A percentile compares a stretch with the other conserved stretches of the same genome.
Conservation (phyloP, 2,797 vertebrate species). For the Sternotherus odoratus region DNA sequence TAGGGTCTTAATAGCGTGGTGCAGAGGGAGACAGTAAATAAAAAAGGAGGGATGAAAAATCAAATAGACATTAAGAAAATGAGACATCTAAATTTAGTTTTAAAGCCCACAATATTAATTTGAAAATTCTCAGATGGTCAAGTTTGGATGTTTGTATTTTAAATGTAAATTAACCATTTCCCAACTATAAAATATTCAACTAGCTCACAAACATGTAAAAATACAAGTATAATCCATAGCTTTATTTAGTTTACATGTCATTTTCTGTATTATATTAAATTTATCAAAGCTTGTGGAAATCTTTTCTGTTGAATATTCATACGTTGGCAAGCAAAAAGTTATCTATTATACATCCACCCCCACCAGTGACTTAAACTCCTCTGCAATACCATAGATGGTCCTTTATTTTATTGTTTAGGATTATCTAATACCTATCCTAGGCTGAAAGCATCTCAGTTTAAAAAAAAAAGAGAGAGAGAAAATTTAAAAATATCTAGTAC, state of each 20-base stretch:
- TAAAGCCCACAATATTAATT: neutral
- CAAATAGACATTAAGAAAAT: neutral
- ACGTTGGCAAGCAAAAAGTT: conserved; percentile 6
- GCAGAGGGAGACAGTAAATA: neutral
- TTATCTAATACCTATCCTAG: neutral
- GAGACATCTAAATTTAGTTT: neutral
- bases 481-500: neutral
- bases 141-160: neutral
- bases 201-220: conserved; percentile 34
- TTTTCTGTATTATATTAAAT: conserved; percentile 58
- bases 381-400: accelerated
- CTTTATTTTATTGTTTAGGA: neutral
- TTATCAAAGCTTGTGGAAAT: conserved; percentile 34
- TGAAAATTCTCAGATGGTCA: neutral
- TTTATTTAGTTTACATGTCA: conserved; percentile 55
- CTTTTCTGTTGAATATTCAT: conserved; percentile 56
- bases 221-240: conserved; percentile 39
- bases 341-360: neutral
- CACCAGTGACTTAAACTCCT: neutral
- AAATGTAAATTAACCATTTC: conserved; percentile 50
- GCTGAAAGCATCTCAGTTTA: neutral
- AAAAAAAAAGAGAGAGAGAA: neutral
- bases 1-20: neutral
- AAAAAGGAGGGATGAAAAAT: neutral
- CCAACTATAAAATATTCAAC: conserved; percentile 63